These are phyloP conservation scores for Globodera rostochiensis DNA, from an alignment of 1,140 invertebrate genomes.

Conservation along the genomic window DNA sequence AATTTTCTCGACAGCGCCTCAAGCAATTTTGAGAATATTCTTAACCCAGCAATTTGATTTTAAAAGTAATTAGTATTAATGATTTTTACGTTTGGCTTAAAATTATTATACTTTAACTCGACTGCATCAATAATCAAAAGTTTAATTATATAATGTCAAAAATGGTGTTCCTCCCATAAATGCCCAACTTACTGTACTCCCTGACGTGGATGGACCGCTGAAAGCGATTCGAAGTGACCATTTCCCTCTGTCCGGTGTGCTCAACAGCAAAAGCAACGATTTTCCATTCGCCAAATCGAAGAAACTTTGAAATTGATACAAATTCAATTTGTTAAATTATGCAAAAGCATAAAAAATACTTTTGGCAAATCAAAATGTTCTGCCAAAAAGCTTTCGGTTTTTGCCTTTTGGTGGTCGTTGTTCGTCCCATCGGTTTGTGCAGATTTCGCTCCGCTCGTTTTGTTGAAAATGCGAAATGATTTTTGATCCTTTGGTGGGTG, in stretches of 20 bases:
- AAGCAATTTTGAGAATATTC: no score
- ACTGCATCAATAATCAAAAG: no score
- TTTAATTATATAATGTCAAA: no score
- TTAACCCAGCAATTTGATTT: no score
- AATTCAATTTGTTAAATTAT: background rate
- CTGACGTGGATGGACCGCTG: background rate
- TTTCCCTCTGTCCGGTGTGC: background rate
- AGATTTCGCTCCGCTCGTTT: background rate
- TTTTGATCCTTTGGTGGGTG: constrained; percentile 11
- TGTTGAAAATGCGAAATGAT: constrained; percentile 31
- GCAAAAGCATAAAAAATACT: background rate
- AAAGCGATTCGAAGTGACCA: background rate
- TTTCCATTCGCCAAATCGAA: constrained; percentile 26
- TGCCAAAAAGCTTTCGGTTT: background rate
- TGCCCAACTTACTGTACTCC: constrained; percentile 3
- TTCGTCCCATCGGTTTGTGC: background rate
- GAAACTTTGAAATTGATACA: constrained; percentile 16
- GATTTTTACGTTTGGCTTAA: no score
- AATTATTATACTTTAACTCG: no score
- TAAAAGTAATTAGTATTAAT: no score
- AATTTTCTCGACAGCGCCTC: no score
- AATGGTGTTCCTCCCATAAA: no score
- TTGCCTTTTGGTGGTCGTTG: background rate
- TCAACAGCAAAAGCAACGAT: constrained; percentile 22
- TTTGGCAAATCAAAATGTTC: constrained; percentile 29